Percentiles rank a stretch among this genome's conserved stretches.
Evolutionary conservation across 1,140 invertebrate genomes (phyloP).

Genomic region (Elymnias hypermnestra): DNA sequence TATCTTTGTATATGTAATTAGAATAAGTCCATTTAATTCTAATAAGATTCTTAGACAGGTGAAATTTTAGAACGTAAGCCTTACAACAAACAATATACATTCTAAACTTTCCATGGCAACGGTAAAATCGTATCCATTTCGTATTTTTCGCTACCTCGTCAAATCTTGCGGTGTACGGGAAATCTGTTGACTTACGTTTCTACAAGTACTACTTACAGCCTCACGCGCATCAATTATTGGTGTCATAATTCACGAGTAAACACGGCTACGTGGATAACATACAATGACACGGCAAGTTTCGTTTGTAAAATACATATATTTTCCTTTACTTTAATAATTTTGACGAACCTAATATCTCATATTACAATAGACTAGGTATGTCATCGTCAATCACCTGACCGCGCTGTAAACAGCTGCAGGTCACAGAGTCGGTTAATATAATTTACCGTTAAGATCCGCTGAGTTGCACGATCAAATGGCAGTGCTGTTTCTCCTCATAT

Average conservation of each 20-base stretch:
- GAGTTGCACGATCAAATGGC: slow-evolving; percentile 43
- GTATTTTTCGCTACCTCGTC: slow-evolving; percentile 35
- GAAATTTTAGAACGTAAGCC: slow-evolving; percentile 38
- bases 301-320: not conserved
- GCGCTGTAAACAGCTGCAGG: slow-evolving; percentile 55
- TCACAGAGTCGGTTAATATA: slow-evolving; percentile 46
- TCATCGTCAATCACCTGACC: slow-evolving; percentile 52
- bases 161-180: slow-evolving; percentile 39
- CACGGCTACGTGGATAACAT: slow-evolving; percentile 52
- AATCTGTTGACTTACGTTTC: slow-evolving; percentile 33
- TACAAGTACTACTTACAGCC: slow-evolving; percentile 26
- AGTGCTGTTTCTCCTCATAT: slow-evolving; percentile 51
- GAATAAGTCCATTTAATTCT: slow-evolving; percentile 29
- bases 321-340: too few species aligned
- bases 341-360: too few species aligned
- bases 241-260: slow-evolving; percentile 63
- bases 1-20: too few species aligned
- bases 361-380: too few species aligned
- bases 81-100: slow-evolving; percentile 37
- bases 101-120: slow-evolving; percentile 60
- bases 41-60: slow-evolving; percentile 51
- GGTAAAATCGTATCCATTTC: slow-evolving; percentile 45
- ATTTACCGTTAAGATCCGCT: slow-evolving; percentile 71
- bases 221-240: slow-evolving; percentile 35
- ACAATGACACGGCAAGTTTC: slow-evolving; percentile 1